A percentile compares a stretch with the other conserved stretches of the same genome.
These are phyloP conservation scores for Scrobipalpa atriplicella DNA, from an alignment of 2,888 invertebrate species.

Conservation along the genomic window DNA sequence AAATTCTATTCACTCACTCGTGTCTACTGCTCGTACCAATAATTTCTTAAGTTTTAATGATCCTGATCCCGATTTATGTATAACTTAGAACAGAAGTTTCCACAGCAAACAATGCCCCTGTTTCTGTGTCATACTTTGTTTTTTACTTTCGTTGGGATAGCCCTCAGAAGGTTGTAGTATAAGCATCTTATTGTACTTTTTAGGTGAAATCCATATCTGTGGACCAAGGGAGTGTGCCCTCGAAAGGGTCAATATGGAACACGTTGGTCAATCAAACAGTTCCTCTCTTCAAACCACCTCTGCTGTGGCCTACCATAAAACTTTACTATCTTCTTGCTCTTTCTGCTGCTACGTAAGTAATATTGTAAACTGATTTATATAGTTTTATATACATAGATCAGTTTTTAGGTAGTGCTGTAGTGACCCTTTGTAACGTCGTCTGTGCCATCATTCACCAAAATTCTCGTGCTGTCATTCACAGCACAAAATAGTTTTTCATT, in stretches of 20 bases:
- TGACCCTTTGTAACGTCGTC: no score
- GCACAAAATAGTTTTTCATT: no score
- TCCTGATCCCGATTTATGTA: not conserved
- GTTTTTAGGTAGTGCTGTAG: no score
- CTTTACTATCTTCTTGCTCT: conserved; percentile 79
- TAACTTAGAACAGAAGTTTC: no score
- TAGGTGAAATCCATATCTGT: conserved; percentile 51
- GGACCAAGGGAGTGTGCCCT: conserved; percentile 30
- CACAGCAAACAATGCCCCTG: no score
- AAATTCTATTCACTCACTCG: not conserved
- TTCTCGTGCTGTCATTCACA: no score
- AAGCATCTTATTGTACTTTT: conserved; percentile 31
- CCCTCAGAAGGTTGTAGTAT: no score
- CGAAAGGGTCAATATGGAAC: conserved; percentile 51
- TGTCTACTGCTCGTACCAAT: no score
- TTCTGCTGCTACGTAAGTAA: conserved; percentile 83
- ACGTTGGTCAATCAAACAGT: conserved; percentile 74
- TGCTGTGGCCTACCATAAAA: conserved; percentile 76
- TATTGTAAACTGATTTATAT: not conserved
- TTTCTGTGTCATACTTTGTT: no score
- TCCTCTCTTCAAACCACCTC: conserved; percentile 77
- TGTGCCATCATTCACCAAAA: no score
- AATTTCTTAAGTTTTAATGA: not conserved
- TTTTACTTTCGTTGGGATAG: no score
- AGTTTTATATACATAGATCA: no score